Evolutionary conservation across 2,888 invertebrate species (phyloP), one percentile per base, ranked within the genome.

Genomic region (Zele albiditarsus): DNA sequence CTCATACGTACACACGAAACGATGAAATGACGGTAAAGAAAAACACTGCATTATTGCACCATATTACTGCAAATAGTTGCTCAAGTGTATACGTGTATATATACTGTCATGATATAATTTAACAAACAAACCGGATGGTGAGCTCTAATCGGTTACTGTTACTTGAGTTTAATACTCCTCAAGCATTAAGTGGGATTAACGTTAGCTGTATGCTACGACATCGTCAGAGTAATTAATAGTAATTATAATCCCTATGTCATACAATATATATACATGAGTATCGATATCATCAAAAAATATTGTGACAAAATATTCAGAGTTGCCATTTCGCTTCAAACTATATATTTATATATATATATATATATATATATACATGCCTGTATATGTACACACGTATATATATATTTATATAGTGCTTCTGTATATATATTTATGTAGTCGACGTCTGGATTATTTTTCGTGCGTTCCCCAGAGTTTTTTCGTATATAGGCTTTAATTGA

Each of bases 121-220:
- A 87, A 84, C 86, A 86, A 88, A 89, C 87, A 88, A 88, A 87
- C 88, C 88, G 88, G 88, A 88, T 88, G 88, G 82, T 74, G 77
- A 82, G 82, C 83, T 88, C 87, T 88, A 74, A 77, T 77, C 53
- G 84, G 80, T 80, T 88, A 85, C 67, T 82, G 83, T 89, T 88
- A 88, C 88, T 14, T 14, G 20, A 20, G 79, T 69, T 75, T 87
- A 85, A 87, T 85, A 81, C 84, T 82, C 73, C 77, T 78, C 78
- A 27, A 28, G 49, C 12, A 16, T 60, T 10, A 60, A 60, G 25
- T 79, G 80, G 78, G 81, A 82, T 80, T 81, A 80, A 53, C 14
- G 57, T 58, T 67, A 28, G 31, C 31, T 46, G 28, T 70, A 66
- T 77, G 68, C 57, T 23, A 16, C 69, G 42, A 8, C 71, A 60